Base-by-base conservation (phyloP, 2,888 invertebrate species). In the Cordylochernes scorpioides region DNA sequence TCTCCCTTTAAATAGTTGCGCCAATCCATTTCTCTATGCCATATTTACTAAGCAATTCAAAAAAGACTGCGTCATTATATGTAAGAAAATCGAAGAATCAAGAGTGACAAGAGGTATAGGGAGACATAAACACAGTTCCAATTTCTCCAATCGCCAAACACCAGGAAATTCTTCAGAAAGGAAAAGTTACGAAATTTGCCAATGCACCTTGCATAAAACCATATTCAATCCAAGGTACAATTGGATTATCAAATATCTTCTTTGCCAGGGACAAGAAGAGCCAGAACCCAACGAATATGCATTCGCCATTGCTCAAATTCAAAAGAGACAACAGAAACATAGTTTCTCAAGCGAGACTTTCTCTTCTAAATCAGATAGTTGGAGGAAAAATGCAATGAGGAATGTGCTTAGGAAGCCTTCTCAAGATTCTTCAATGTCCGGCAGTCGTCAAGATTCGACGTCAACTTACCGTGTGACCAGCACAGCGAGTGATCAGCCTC, bases 31-130 rank as follows among this genome's bases (percentile, higher is more conserved):
- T 52, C 64, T 94, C 14, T 94, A 94, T 53, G 91, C 91, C 28
- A 88, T 91, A 43, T 67, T 91, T 46, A 91, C 91, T 4, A 88
- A 91, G 51, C 86, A 88, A 53, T 88, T 88, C 54, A 88, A 88
- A 55, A 82, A 84, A 56, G 88, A 91, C 57, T 88, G 86, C 57
- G 75, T 86, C 4, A 67, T 80, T 51, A 72, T 88, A 33, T 88
- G 86, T 57, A 84, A 86, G 52, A 75, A 84, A 14, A 80, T 88
- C 45, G 88, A 88, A 53, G 88, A 84, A 55, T 77, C 78, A 19
- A 61, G 82, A 26, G 82, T 84, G 9, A 77, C 77, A 4, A 61
- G 75, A 35, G 75, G 77, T 32, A 77, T 78, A 44, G 78, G 77
- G 8, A 62, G 77, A 39, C 74, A 77, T 48, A 59, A 74, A 10